Base-by-base conservation (phyloP, 30 jellyfish, hydroid and myxozoan genomes). In the Mastigias papua region DNA sequence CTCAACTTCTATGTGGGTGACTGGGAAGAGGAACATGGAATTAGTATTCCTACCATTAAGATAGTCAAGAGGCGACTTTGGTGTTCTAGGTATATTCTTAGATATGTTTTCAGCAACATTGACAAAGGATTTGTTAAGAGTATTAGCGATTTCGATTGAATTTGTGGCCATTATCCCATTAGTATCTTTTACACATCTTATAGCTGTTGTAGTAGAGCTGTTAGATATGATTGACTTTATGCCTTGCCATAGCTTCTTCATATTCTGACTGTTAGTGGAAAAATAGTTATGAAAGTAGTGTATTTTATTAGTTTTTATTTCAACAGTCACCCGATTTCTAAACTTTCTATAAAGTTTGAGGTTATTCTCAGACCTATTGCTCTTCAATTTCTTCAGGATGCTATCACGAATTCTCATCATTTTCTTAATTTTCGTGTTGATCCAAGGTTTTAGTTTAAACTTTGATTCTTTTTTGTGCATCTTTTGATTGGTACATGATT, bases 21-120 rank as follows among this genome's bases (percentile, higher is more conserved):
- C 81, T 29, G 96, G 96, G 1, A 76, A 19, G n/a, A 63, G 80
- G 67, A 78, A 88, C 48, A 88, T 10, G 23, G 87, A 69, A 37
- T 79, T 67, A 13, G 32, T 5, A 31, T 13, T 49, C 66, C 82
- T 84, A 42, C 50, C 60, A 13, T 32, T 19, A 0, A 74, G 66
- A 63, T 30, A 86, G 62, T 64, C 72, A 37, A 81, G 35, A 76
- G 86, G 78, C 27, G 86, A 64, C 54, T 42, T 63, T 29, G 77
- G 34, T 11, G 74, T 62, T 35, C 48, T 57, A 34, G 79, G 70
- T 73, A 76, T 31, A 4, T 48, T 86, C 61, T 78, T 77, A 20
- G 88, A 48, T 9, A 70, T 79, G 28, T 77, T 32, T n/a, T 88
- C 88, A 15, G 84, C 87, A 73, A 88, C 87, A 76, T 78, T 67